Evolutionary conservation across 2,113 vertebrate species (phyloP).

Genomic region (Oncorhynchus clarkii): DNA sequence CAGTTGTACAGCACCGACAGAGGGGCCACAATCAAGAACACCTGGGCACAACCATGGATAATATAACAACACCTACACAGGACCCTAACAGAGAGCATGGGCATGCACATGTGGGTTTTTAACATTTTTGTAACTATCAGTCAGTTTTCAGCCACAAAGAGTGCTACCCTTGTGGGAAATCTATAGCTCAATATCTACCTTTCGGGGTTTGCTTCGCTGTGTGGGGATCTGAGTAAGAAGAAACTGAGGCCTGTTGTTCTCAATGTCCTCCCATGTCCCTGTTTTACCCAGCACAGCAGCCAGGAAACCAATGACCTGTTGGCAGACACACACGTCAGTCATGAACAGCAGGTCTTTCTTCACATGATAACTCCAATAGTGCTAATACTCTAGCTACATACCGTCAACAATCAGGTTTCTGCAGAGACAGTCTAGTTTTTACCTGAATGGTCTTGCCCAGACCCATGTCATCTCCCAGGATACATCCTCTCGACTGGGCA

Average conservation of each 20-base stretch:
- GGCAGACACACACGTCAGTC: neutral
- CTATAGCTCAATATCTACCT: conserved; percentile 69
- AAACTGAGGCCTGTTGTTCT: conserved; percentile 93
- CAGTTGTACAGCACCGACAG: conserved; percentile 96
- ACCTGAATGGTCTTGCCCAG: conserved; percentile 98
- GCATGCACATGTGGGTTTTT: neutral
- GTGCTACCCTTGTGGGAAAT: neutral
- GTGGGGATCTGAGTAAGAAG: conserved; percentile 77
- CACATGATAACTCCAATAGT: neutral
- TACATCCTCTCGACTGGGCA: conserved; percentile 79
- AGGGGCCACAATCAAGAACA: conserved; percentile 91
- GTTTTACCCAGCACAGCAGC: conserved; percentile 90
- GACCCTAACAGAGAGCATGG: neutral
- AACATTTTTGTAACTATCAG: too few species aligned
- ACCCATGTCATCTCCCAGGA: conserved; percentile 98
- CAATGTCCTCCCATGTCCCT: conserved; percentile 88
- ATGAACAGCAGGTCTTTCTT: neutral
- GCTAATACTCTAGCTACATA: neutral
- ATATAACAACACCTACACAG: neutral
- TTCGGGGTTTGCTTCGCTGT: conserved; percentile 65
- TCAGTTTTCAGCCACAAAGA: too few species aligned
- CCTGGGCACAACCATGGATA: conserved; percentile 60
- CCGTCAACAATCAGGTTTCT: neutral
- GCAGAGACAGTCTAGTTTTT: conserved; percentile 19
- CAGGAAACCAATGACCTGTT: conserved; percentile 91